Percentiles rank a stretch among this genome's conserved stretches.
These are phyloP conservation scores for Acromyrmex heyeri DNA, from an alignment of 1,140 invertebrate genomes.

Conservation along the genomic window DNA sequence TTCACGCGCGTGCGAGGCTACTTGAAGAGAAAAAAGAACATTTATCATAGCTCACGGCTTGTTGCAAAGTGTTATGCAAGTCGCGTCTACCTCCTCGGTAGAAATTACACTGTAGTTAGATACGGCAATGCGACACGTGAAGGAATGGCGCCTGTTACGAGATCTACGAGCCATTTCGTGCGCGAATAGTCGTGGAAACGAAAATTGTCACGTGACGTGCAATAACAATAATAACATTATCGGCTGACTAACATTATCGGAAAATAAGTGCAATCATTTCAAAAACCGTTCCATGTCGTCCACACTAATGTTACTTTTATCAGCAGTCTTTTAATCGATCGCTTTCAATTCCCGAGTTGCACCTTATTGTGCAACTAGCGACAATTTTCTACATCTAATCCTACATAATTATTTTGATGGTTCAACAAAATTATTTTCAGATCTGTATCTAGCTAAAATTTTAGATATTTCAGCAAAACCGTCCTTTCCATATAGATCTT, in stretches of 20 bases:
- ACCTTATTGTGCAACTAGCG: neutral
- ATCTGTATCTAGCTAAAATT: too few species aligned
- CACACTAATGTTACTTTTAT: neutral
- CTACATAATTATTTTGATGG: too few species aligned
- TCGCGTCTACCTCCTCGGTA: conserved; percentile 47
- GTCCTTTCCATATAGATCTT: too few species aligned
- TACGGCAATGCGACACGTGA: conserved; percentile 50
- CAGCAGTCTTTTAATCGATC: neutral
- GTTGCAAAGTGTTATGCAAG: conserved; percentile 54
- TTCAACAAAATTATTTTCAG: too few species aligned
- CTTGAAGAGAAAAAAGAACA: conserved; percentile 9
- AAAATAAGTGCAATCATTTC: neutral
- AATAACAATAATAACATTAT: neutral
- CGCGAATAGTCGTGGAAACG: conserved; percentile 24
- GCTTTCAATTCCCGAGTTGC: neutral
- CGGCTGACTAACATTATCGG: too few species aligned
- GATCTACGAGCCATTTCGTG: conserved; percentile 9
- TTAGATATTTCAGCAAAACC: too few species aligned
- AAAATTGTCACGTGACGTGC: neutral
- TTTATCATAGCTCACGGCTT: conserved; percentile 19
- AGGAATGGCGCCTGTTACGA: conserved; percentile 31
- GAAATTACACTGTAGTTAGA: conserved; percentile 68
- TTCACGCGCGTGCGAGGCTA: neutral
- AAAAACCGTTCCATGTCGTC: neutral
- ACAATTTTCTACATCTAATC: neutral